phyloP scores from a whole-genome alignment of 2,888 invertebrate genomes.

The Cybosia mesomella region DNA sequence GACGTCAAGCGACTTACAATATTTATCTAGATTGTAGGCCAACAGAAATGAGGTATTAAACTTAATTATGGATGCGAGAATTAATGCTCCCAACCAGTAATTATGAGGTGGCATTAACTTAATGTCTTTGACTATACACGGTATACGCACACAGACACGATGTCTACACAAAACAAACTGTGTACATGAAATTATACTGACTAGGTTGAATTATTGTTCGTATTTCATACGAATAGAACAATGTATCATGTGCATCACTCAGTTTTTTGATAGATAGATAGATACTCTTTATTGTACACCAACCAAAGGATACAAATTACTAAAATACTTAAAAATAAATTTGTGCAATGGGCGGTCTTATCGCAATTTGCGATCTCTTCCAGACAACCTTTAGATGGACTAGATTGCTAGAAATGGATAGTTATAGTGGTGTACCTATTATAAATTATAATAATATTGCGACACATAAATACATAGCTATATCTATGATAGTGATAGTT shows the following conservation, averaged over 20 bases:
- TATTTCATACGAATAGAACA: constrained; percentile 5
- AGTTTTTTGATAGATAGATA: too few species aligned
- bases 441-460: too few species aligned
- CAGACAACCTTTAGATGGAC: too few species aligned
- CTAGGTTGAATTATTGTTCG: constrained; percentile 9
- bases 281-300: too few species aligned
- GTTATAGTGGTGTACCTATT: too few species aligned
- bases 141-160: constrained; percentile 40
- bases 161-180: not conserved
- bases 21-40: constrained; percentile 85
- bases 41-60: constrained; percentile 84
- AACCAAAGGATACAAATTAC: too few species aligned
- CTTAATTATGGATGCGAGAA: constrained; percentile 86
- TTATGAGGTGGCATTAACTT: constrained; percentile 86
- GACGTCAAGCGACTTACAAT: constrained; percentile 76
- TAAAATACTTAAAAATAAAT: too few species aligned
- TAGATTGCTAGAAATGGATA: too few species aligned
- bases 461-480: too few species aligned
- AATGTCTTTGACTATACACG: constrained; percentile 79
- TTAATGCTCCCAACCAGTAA: constrained; percentile 84
- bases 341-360: too few species aligned
- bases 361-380: too few species aligned
- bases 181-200: constrained; percentile 14
- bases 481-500: too few species aligned
- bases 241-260: constrained; percentile 1